Base-by-base conservation (phyloP, 2,797 vertebrate species). In the Peromyscus aztecus region DNA sequence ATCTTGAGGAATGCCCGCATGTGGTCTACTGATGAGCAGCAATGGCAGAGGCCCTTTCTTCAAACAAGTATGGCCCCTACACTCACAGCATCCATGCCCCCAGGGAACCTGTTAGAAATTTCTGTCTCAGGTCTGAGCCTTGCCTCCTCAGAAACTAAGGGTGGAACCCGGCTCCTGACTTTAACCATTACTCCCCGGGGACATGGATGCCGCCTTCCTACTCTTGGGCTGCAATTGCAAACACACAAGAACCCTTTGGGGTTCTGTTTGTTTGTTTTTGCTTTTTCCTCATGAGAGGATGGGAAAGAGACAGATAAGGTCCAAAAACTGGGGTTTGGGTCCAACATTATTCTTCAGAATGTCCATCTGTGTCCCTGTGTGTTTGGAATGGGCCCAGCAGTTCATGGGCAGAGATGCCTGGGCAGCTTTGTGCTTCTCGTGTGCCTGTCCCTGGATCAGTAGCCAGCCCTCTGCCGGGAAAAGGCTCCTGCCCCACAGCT, bases 81-180 rank as follows among this genome's bases (percentile, higher is more conserved):
- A 55, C 29, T 5, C 13, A n/a, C 46, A 31, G 27, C 6, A 4
- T 52, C 71, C 14, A 21, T 0, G 0, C 43, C 31, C 27, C 49
- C 29, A 17, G 21, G 40, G 24, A 40, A 52, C 6, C 17, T 1
- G 0, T 40, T 61, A 55, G 80, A 90, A 4, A 86, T 4, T 55
- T n/a, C 86, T 27, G 40, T 57, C 40, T 57, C 31, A 40, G 65
- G 37, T 31, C 55, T 29, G 12, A 19, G 63, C 12, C 24, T 24
- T 43, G 27, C 37, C 46, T 57, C 13, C 1, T 40, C 46, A 46
- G 57, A 46, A 19, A 29, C 57, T 2, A 14, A 37, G 31, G 29
- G 6, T 3, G 29, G 59, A 23, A 14, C 8, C 0, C 11, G 11
- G 2, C 1, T 40, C 29, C 55, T 67, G n/a, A 21, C 4, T 13